Evolutionary conservation across 2,888 invertebrate genomes (phyloP).

Genomic region (Syrphus vitripennis): DNA sequence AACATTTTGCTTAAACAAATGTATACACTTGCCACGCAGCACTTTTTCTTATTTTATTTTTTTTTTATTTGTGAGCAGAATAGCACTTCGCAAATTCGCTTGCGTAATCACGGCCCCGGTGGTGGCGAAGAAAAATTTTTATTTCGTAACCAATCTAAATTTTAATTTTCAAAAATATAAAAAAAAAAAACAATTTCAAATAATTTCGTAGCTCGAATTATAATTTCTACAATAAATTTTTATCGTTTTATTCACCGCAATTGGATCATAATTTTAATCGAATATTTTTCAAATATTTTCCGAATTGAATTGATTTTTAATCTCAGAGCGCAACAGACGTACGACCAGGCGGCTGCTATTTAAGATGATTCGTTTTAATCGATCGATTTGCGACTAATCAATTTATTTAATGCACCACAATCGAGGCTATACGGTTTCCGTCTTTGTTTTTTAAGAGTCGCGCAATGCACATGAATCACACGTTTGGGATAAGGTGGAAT

Average conservation of each 20-base stretch:
- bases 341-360: constrained; percentile 34
- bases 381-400: constrained; percentile 81
- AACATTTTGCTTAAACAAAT: constrained; percentile 75
- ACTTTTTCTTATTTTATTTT: too few relatives aligned
- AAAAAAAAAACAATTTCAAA: constrained; percentile 11
- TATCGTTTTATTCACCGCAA: constrained; percentile 50
- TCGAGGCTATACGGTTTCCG: constrained; percentile 24
- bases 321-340: constrained; percentile 7
- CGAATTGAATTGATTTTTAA: constrained; percentile 6
- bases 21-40: constrained; percentile 21
- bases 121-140: constrained; percentile 19
- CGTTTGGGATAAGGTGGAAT: constrained; percentile 53
- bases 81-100: constrained; percentile 67
- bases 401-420: constrained; percentile 71
- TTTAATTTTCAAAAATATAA: constrained; percentile 23
- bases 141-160: constrained; percentile 58
- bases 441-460: constrained; percentile 28
- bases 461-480: constrained; percentile 64
- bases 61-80: neutral
- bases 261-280: constrained; percentile 25
- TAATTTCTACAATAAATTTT: constrained; percentile 39
- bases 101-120: constrained; percentile 74
- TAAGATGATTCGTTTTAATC: constrained; percentile 78
- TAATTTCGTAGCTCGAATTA: constrained; percentile 32
- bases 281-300: constrained; percentile 28